Evolutionary conservation across 2,113 vertebrate genomes (phyloP).

Genomic region (Elaphurus davidianus): DNA sequence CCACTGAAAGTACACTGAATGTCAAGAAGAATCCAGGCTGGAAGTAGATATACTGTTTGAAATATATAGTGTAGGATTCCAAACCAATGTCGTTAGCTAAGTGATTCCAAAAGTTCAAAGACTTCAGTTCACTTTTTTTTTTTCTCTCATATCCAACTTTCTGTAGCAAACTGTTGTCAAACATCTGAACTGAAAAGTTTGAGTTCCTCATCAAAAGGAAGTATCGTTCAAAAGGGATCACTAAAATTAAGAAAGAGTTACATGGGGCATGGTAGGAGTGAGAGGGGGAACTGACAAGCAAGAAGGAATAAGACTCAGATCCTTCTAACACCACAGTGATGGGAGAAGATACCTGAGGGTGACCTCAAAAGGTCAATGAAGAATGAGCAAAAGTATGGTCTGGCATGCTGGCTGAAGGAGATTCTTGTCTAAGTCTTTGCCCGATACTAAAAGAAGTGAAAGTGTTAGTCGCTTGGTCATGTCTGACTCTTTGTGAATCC

Average conservation of each 20-base stretch:
- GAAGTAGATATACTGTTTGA: neutral
- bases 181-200: slow-evolving; percentile 11
- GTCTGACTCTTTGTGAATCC: neutral
- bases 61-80: neutral
- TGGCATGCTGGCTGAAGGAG: neutral
- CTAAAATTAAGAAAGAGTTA: neutral
- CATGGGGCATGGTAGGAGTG: no score
- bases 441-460: neutral
- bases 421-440: neutral
- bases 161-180: neutral
- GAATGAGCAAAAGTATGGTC: neutral
- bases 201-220: neutral
- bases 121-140: neutral
- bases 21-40: neutral
- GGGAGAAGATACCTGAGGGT: neutral
- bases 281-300: neutral
- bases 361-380: neutral
- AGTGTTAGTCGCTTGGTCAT: neutral
- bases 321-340: neutral
- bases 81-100: neutral
- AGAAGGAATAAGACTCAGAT: neutral
- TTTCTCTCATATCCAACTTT: neutral
- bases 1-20: neutral
- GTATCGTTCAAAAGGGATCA: neutral
- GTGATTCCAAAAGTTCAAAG: neutral